These are phyloP conservation scores for Coptodon bakossiorum DNA, from an alignment of 2,113 vertebrate genomes.

Conservation along the genomic window DNA sequence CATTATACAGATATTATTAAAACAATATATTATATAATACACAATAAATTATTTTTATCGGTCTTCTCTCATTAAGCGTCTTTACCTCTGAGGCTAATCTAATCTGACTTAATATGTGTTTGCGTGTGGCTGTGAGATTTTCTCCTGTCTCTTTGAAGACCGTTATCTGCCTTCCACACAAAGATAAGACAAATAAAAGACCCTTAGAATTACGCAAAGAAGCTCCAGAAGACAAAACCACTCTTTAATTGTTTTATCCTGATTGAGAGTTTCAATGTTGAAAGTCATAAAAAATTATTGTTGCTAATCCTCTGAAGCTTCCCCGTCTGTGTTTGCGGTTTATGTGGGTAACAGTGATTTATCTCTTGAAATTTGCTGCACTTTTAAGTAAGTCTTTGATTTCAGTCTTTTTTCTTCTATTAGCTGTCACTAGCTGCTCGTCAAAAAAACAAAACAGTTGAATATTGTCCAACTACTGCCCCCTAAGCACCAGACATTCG, in stretches of 20 bases:
- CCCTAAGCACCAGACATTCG: not conserved
- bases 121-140: not conserved
- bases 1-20: not conserved
- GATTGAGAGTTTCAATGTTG: not conserved
- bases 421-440: not conserved
- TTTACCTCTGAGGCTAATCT: constrained; percentile 20
- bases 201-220: not conserved
- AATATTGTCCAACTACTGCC: not conserved
- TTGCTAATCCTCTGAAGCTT: not conserved
- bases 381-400: not conserved
- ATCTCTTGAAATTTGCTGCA: not conserved
- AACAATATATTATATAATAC: not conserved
- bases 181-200: not conserved
- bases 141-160: not conserved
- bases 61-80: constrained; percentile 14
- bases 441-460: not conserved
- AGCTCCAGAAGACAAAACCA: not conserved
- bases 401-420: not conserved
- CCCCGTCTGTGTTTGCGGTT: not conserved
- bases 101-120: constrained; percentile 21
- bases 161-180: not conserved
- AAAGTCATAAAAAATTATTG: not conserved
- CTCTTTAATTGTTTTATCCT: not conserved
- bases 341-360: not conserved
- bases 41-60: constrained; percentile 52